Percentiles rank a stretch among this genome's conserved stretches.
phyloP scores from a whole-genome alignment of 2,797 vertebrate genomes.

The Cyprinella venusta region DNA sequence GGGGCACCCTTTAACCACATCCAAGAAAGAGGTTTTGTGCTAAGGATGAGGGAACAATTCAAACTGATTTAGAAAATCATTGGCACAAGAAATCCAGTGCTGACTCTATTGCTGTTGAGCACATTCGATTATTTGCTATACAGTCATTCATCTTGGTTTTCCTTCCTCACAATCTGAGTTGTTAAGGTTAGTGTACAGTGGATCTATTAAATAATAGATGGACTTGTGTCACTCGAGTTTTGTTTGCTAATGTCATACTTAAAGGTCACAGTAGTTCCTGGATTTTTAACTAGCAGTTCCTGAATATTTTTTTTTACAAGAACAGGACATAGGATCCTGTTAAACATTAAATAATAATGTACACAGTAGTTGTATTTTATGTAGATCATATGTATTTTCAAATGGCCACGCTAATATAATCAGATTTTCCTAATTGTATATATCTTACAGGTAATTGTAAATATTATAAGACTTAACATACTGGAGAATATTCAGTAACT shows the following conservation, averaged over 20 bases:
- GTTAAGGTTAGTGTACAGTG: constrained; percentile 29
- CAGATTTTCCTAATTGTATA: not conserved
- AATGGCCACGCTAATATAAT: not conserved
- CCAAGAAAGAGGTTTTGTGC: constrained; percentile 64
- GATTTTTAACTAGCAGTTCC: not conserved
- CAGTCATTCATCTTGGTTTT: constrained; percentile 22
- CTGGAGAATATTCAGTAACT: not conserved
- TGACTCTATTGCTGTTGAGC: constrained; percentile 34
- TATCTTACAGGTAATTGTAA: not conserved
- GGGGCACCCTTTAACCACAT: constrained; percentile 52
- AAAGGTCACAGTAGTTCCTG: constrained; percentile 29
- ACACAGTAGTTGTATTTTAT: not conserved
- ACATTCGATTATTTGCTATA: constrained; percentile 38
- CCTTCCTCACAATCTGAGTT: constrained; percentile 7
- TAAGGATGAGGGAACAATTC: constrained; percentile 45
- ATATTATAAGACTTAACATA: constrained; percentile 4
- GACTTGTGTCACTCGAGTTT: constrained; percentile 25
- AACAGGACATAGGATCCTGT: constrained; percentile 37
- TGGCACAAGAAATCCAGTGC: constrained; percentile 27
- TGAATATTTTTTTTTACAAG: constrained; percentile 17
- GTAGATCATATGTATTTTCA: not conserved
- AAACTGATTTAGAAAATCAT: constrained; percentile 55
- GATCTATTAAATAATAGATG: constrained; percentile 45
- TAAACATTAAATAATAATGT: constrained; percentile 7
- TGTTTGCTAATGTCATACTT: constrained; percentile 37